A percentile compares a stretch with the other conserved stretches of the same genome.
Evolutionary conservation across 2,797 vertebrate genomes (phyloP).

Genomic region (Emys orbicularis): DNA sequence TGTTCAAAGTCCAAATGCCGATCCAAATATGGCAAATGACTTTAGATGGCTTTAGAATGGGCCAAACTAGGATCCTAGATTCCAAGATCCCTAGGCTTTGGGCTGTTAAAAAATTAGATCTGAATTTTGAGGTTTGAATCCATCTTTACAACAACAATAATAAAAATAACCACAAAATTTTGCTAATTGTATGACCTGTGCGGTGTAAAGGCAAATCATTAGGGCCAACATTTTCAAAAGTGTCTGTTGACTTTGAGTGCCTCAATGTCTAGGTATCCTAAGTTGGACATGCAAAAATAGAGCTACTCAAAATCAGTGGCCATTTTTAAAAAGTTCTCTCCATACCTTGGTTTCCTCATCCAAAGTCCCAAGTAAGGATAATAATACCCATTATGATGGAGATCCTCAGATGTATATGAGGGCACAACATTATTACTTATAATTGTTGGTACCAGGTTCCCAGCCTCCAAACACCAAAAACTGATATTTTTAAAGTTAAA

Average conservation of each 20-base stretch:
- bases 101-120: too few species aligned
- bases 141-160: background rate
- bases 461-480: too few species aligned
- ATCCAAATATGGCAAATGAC: background rate
- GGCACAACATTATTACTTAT: too few species aligned
- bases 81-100: too few species aligned
- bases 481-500: too few species aligned
- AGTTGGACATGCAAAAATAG: background rate
- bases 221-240: accelerated
- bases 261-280: background rate
- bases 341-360: too few species aligned
- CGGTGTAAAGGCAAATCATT: background rate
- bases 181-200: background rate
- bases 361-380: too few species aligned
- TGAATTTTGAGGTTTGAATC: background rate
- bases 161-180: background rate
- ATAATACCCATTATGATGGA: too few species aligned
- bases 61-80: background rate
- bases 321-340: too few species aligned
- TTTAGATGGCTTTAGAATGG: background rate
- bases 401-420: too few species aligned
- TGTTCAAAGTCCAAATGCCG: background rate
- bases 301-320: too few species aligned
- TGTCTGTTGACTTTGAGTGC: background rate
- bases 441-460: too few species aligned